Evolutionary conservation across 1,140 invertebrate genomes (phyloP).

Genomic region (Halyomorpha halys): DNA sequence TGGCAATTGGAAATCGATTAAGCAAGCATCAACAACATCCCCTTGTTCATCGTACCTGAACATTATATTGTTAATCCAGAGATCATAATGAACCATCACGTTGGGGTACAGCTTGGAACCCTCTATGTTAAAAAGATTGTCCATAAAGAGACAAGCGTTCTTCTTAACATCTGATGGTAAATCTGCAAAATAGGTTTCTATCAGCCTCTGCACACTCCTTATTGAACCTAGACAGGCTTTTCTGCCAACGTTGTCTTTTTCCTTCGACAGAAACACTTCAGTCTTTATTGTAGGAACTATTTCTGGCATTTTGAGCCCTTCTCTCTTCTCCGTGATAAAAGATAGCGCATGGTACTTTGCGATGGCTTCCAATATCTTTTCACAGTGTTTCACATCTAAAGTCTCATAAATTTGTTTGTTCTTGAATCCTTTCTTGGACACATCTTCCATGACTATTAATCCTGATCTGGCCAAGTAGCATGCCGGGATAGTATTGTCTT

Average conservation of each 20-base stretch:
- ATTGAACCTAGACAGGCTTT: background rate
- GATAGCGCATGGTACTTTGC: constrained; percentile 5
- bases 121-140: background rate
- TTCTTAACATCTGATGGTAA: background rate
- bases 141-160: background rate
- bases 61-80: constrained; percentile 18
- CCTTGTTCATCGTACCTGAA: constrained; percentile 11
- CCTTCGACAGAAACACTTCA: constrained; percentile 1
- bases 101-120: background rate
- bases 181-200: background rate
- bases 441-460: constrained; percentile 5
- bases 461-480: constrained; percentile 12
- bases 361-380: background rate
- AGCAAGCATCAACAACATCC: background rate
- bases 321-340: constrained; percentile 5
- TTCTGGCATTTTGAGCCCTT: background rate
- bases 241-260: background rate
- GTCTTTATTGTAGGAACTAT: background rate
- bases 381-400: background rate
- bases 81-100: background rate
- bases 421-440: background rate
- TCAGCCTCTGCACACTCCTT: background rate
- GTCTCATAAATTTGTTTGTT: background rate
- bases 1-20: constrained; percentile 1
- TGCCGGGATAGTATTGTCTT: background rate